phyloP scores from a whole-genome alignment of 2,113 vertebrate species.

The Noturus placidus region DNA sequence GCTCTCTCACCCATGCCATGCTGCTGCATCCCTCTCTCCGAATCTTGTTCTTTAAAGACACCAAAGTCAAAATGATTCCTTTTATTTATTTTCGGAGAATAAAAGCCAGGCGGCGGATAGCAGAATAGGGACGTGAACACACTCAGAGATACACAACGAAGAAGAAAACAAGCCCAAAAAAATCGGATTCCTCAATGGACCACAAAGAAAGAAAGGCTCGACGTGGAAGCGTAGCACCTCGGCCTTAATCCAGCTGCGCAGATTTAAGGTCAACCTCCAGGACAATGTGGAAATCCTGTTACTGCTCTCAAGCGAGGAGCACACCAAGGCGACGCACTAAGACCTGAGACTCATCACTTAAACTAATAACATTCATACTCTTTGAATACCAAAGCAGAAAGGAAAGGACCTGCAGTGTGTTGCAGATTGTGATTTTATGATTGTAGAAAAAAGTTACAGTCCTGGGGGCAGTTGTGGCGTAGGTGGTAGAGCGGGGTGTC shows the following conservation, averaged over 20 bases:
- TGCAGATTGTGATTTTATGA: not conserved
- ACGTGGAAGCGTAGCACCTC: slow-evolving; percentile 60
- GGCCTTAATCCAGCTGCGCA: slow-evolving; percentile 70
- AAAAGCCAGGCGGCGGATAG: slow-evolving; percentile 40
- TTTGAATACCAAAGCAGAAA: not conserved
- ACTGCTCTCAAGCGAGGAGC: slow-evolving; percentile 64
- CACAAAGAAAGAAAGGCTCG: slow-evolving; percentile 52
- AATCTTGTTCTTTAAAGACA: slow-evolving; percentile 59
- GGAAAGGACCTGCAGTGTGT: not conserved
- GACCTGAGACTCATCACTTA: slow-evolving; percentile 60
- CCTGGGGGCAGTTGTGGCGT: too few relatives aligned
- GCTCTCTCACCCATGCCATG: slow-evolving; percentile 62
- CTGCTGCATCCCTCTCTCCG: slow-evolving; percentile 70
- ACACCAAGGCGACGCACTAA: slow-evolving; percentile 50
- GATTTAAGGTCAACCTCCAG: slow-evolving; percentile 75
- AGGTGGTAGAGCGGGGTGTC: too few relatives aligned
- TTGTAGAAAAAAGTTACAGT: not conserved
- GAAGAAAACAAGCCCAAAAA: slow-evolving; percentile 4
- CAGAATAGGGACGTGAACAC: slow-evolving; percentile 4
- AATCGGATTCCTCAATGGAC: not conserved
- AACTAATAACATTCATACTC: slow-evolving; percentile 43
- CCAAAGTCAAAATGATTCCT: slow-evolving; percentile 66
- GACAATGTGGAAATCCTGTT: slow-evolving; percentile 76
- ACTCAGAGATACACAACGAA: slow-evolving; percentile 65
- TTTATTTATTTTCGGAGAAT: slow-evolving; percentile 78